Percentiles rank a stretch among this genome's conserved stretches.
Evolutionary conservation across 2,797 vertebrate genomes (phyloP).

Genomic region (Poecilia wingei): DNA sequence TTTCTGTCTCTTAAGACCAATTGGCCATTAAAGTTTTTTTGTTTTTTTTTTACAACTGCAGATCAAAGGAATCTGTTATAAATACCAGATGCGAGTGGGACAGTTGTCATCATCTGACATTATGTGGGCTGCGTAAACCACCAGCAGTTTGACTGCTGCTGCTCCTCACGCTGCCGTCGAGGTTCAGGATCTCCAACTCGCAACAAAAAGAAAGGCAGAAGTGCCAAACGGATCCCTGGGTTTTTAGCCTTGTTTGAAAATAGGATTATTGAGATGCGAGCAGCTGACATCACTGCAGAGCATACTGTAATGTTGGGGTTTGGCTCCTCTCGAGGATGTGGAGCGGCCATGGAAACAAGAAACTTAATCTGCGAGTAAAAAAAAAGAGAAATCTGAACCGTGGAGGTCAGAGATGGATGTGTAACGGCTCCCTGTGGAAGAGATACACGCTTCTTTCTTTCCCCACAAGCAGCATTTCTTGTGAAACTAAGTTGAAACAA

Average conservation of each 20-base stretch:
- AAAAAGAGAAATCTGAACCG: conserved; percentile 11
- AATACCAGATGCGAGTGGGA: conserved; percentile 67
- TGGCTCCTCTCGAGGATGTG: conserved; percentile 55
- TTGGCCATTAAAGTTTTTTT: conserved; percentile 56
- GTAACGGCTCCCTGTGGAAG: conserved; percentile 48
- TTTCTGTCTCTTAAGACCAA: conserved; percentile 50
- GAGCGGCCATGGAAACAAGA: conserved; percentile 69
- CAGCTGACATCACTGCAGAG: conserved; percentile 60
- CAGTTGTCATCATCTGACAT: conserved; percentile 66
- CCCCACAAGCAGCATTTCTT: conserved; percentile 56
- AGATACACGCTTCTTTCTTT: conserved; percentile 20
- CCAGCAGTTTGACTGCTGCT: conserved; percentile 48
- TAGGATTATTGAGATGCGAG: conserved; percentile 37
- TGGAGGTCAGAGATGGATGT: conserved; percentile 39
- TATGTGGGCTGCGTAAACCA: conserved; percentile 58
- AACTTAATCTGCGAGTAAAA: conserved; percentile 62
- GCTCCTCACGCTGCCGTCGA: conserved; percentile 18
- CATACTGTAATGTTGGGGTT: conserved; percentile 57
- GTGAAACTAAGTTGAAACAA: conserved; percentile 54
- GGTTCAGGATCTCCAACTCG: conserved; percentile 34
- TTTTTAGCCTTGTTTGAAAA: conserved; percentile 39
- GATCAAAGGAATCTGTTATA: conserved; percentile 67
- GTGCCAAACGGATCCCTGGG: conserved; percentile 24
- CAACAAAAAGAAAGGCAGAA: conserved; percentile 14
- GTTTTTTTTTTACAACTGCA: conserved; percentile 35